Base-by-base conservation (phyloP, 2,113 vertebrate species). In the Sterna hirundo region DNA sequence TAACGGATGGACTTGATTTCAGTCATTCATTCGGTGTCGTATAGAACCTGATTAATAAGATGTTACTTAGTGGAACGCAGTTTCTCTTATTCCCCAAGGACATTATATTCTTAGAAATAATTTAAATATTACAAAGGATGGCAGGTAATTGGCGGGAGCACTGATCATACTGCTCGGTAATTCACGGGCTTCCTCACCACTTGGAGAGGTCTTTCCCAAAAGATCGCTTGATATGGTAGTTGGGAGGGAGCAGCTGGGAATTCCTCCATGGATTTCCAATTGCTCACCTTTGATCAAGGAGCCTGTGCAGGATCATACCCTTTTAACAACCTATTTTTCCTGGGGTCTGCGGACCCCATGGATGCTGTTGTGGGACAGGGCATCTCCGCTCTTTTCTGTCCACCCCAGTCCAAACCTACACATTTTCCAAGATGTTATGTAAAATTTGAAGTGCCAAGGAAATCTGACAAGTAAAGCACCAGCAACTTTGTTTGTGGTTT, bases 11-110 rank as follows among this genome's bases (percentile, higher is more conserved):
- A 72, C 84, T 85, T 77, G 74, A 66, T 94, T 95, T 80, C 84
- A 89, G 66, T 76, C 93, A 74, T 83, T 95, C 91, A 66, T 60
- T 89, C 70, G 5, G 46, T 82, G 83, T 51, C 83, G 26, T 70
- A 61, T 21, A 90, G 16, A 86, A 80, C 44, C 81, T 77, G 89
- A 95, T 95, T 96, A 96, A 97, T 84, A 71, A 89, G 89, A 80
- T 91, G 86, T 93, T 95, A 90, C 88, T 92, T 32, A 36, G 70
- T 62, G 75, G 81, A 96, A 95, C 70, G 44, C 30, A 66, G 74
- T 86, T 93, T 82, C 89, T 78, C n/a, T 89, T 94, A 47, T 80
- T 92, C 93, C 86, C 91, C 75, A 70, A 91, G 71, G 95, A 70
- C 75, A 78, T 27, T 51, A 82, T 60, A 76, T 86, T 77, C 91